phyloP scores from a whole-genome alignment of 2,113 vertebrate genomes.

The Seriola rivoliana region DNA sequence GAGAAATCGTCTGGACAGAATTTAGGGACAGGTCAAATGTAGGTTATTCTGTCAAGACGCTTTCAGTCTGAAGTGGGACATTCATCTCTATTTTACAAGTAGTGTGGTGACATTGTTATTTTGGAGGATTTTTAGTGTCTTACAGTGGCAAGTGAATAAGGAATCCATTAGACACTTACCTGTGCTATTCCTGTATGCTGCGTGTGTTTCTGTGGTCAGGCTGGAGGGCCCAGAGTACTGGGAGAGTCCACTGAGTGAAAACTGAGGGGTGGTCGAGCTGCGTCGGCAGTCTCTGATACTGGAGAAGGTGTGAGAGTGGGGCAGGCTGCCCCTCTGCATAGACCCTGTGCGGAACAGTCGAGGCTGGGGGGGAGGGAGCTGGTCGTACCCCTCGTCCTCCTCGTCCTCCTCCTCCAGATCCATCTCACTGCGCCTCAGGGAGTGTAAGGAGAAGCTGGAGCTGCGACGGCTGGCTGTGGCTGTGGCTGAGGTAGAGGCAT shows the following conservation, averaged over 20 bases:
- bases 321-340: slow-evolving; percentile 90
- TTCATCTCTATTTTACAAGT: not conserved
- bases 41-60: slow-evolving; percentile 18
- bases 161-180: slow-evolving; percentile 81
- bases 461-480: slow-evolving; percentile 89
- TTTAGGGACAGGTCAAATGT: slow-evolving; percentile 1
- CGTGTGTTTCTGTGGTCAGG: slow-evolving; percentile 86
- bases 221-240: slow-evolving; percentile 86
- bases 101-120: not conserved
- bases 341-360: slow-evolving; percentile 89
- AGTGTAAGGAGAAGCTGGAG: slow-evolving; percentile 89
- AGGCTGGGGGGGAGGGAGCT: slow-evolving; percentile 94
- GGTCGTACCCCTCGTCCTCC: slow-evolving; percentile 93
- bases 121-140: not conserved
- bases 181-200: slow-evolving; percentile 87
- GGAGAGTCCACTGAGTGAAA: slow-evolving; percentile 87
- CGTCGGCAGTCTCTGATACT: slow-evolving; percentile 93
- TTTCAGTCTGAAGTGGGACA: slow-evolving; percentile 5
- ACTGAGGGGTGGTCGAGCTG: slow-evolving; percentile 88
- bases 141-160: not conserved
- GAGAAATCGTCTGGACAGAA: slow-evolving; percentile 1
- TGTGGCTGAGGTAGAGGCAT: slow-evolving; percentile 93
- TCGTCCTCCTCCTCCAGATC: slow-evolving; percentile 92
- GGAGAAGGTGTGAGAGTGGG: slow-evolving; percentile 97
- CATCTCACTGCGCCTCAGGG: slow-evolving; percentile 88